Base-by-base conservation (phyloP, 2,888 invertebrate genomes). In the Oxycera nigricornis region DNA sequence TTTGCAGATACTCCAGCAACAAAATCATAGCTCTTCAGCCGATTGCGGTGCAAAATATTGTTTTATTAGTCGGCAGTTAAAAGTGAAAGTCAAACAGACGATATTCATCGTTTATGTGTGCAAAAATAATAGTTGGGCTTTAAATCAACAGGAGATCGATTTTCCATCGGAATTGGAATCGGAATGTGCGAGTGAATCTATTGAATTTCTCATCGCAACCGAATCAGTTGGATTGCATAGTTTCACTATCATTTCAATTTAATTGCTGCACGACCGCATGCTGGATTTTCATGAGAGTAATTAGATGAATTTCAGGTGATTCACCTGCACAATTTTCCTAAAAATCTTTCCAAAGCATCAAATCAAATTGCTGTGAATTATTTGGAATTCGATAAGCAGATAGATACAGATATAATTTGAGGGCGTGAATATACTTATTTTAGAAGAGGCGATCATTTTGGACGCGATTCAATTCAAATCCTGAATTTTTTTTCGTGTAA, bases 21-120 rank as follows among this genome's bases (percentile, higher is more conserved):
- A 46, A 46, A 46, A 7, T 46, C 46, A 46, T n/a, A 3, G 46
- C 2, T 55, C 17, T 55, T 55, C 9, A 24, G 24, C 7, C 22
- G 11, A 55, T 24, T 55, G 52, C 17, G 11, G 11, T 55, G 17
- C 22, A 2, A 55, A 55, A 55, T 20, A n/a, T n/a, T n/a, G n/a
- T n/a, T n/a, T n/a, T n/a, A n/a, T n/a, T n/a, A n/a, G 52, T 9
- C 4, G 24, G 52, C 7, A 55, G 2, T 55, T 55, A 22, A 55
- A 55, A 55, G 52, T 55, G 52, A 55, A 55, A 55, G 52, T 55
- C 52, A 3, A 55, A 55, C 11, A 20, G 7, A 55, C 7, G 52
- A 55, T 55, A 24, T 20, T 7, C 46, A 35, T 14, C 17, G 46
- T 17, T n/a, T 46, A 3, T 46, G 14, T 46, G 46, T 46, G 46